Conservation (phyloP, 2,113 vertebrate species). For the Notechis scutatus region DNA sequence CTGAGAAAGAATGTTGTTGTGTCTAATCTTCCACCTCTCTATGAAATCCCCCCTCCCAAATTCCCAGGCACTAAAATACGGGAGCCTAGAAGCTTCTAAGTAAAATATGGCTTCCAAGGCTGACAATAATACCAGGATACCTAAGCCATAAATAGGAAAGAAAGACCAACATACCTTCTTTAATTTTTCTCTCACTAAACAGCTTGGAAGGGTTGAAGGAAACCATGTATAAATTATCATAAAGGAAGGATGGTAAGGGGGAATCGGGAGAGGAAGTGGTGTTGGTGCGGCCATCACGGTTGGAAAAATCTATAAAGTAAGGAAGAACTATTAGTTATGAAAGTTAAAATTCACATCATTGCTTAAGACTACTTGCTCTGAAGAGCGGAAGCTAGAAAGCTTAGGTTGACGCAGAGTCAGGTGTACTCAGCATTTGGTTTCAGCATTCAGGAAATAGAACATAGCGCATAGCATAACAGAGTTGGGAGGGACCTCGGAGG, state of each 20-base stretch:
- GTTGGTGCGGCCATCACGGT: constrained; percentile 74
- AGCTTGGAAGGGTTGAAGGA: constrained; percentile 69
- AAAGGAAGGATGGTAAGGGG: constrained; percentile 78
- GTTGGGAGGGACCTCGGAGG: background rate
- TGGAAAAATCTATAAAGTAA: constrained; percentile 80
- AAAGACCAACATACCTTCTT: constrained; percentile 77
- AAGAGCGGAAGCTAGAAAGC: background rate
- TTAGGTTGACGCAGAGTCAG: too few species aligned
- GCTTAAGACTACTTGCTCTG: background rate
- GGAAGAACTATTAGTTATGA: background rate
- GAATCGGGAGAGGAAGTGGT: constrained; percentile 66
- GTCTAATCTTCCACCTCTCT: too few species aligned
- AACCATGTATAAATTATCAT: constrained; percentile 88
- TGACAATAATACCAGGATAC: constrained; percentile 10
- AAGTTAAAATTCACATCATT: background rate
- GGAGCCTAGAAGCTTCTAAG: too few species aligned
- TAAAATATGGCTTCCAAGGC: too few species aligned
- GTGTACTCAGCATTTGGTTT: too few species aligned
- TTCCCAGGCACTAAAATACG: too few species aligned
- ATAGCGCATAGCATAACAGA: background rate
- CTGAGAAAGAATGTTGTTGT: too few species aligned
- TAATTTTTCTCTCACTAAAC: constrained; percentile 78
- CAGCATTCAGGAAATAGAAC: too few species aligned
- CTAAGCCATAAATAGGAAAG: background rate
- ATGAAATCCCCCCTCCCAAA: too few species aligned